phyloP scores from a whole-genome alignment of 1,140 invertebrate species.

The Neodiprion fabricii region DNA sequence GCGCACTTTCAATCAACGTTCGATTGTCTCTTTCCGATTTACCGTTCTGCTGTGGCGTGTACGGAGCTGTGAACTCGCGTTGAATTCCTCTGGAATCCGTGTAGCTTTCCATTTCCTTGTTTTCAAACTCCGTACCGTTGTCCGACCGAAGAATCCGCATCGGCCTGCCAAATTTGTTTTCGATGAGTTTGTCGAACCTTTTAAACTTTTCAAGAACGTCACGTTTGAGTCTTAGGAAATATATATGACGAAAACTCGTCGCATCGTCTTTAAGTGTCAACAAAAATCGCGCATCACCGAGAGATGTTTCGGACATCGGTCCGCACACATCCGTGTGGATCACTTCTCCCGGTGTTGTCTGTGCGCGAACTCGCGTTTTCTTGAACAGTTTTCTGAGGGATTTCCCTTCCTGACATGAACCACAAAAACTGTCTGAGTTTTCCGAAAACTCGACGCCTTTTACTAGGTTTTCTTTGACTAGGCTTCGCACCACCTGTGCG shows the following conservation, averaged over 20 bases:
- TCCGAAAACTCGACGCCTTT: constrained; percentile 13
- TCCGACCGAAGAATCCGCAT: constrained; percentile 36
- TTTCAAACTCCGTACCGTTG: constrained; percentile 29
- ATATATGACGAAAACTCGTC: constrained; percentile 43
- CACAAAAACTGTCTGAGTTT: constrained; percentile 24
- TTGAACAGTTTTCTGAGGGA: constrained; percentile 33
- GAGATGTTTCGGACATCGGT: constrained; percentile 39
- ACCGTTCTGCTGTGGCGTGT: constrained; percentile 56
- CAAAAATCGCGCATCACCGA: constrained; percentile 48
- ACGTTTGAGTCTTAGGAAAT: constrained; percentile 52
- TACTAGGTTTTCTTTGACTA: constrained; percentile 22
- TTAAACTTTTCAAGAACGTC: constrained; percentile 47
- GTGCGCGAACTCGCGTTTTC: constrained; percentile 25
- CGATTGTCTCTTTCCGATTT: constrained; percentile 53
- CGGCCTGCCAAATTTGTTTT: constrained; percentile 27
- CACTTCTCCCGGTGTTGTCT: constrained; percentile 29
- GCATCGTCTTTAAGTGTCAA: constrained; percentile 50
- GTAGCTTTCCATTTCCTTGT: constrained; percentile 20
- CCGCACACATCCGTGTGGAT: constrained; percentile 52
- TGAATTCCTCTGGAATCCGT: constrained; percentile 24
- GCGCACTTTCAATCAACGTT: constrained; percentile 52
- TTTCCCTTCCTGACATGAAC: constrained; percentile 42
- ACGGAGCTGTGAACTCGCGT: constrained; percentile 36
- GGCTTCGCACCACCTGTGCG: constrained; percentile 16
- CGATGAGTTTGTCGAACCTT: constrained; percentile 30